Evolutionary conservation across 2,113 vertebrate genomes (phyloP).

Genomic region (Dicrurus megarhynchus): DNA sequence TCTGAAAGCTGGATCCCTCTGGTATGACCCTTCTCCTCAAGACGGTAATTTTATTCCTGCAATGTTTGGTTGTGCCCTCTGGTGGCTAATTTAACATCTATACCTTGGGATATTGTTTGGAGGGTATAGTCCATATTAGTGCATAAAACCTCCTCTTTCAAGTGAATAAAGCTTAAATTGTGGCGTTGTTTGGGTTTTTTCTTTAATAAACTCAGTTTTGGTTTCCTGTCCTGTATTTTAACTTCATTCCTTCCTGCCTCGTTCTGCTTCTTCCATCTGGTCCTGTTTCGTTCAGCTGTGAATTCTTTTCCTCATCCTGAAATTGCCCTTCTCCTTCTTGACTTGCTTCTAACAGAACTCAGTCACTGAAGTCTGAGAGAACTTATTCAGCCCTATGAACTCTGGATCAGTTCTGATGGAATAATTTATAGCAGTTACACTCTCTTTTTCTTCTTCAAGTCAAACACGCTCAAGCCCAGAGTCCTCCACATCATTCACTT

Average conservation of each 20-base stretch:
- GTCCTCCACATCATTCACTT: not conserved
- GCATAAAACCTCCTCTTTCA: not conserved
- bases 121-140: not conserved
- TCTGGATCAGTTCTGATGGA: not conserved
- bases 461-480: not conserved
- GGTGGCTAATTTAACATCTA: not conserved
- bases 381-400: not conserved
- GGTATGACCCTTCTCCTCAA: accelerated
- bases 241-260: not conserved
- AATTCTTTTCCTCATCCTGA: not conserved
- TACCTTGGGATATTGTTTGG: not conserved
- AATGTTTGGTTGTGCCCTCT: constrained; percentile 37
- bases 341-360: not conserved
- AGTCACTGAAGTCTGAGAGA: not conserved
- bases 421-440: not conserved
- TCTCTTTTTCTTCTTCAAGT: not conserved
- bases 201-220: not conserved
- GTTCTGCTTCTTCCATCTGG: not conserved
- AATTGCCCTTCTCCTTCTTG: not conserved
- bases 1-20: not conserved
- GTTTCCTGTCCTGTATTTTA: not conserved
- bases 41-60: not conserved
- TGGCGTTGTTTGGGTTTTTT: not conserved
- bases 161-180: not conserved
- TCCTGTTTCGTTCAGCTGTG: not conserved